Base-by-base conservation (phyloP, 2,888 invertebrate genomes). In the Laspeyria flexula region DNA sequence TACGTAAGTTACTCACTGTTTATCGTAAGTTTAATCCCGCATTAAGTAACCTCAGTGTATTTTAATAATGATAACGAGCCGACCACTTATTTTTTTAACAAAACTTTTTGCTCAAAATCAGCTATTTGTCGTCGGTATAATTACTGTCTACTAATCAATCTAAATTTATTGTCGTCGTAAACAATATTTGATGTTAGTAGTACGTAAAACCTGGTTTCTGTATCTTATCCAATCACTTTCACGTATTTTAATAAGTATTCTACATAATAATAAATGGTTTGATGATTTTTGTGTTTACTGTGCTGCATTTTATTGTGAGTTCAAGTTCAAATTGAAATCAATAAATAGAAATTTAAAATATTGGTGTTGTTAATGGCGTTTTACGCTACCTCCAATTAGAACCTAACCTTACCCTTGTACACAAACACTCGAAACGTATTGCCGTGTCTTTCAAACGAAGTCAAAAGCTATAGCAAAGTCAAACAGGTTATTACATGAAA, bases 241-340 rank as follows among this genome's bases (percentile, higher is more conserved):
- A 83, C 83, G 84, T 90, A 84, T 83, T 86, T 85, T 86, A 83
- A 81, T 83, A 85, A 81, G 80, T 86, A 84, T 79, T 69, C 73
- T 77, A 77, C 75, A 70, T 80, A 70, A 72, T 76, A 79, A 77
- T 85, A 83, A 88, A 87, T 85, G 83, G 88, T 89, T 90, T 89
- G 83, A 85, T 76, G 79, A 77, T 77, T 82, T 89, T 90, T 92
- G 88, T 91, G 90, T 90, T 91, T 83, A 84, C 87, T 88, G 85
- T 90, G 90, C 91, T 91, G 89, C 91, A 90, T 91, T 90, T 91
- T 85, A 91, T 89, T 91, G 91, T 91, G 90, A 91, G 90, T 91
- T 91, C 88, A 91, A 90, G 91, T 91, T 92, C 91, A 92, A 91
- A 91, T 90, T 91, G 90, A 91, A 45, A 90, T 92, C 90, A 91